A percentile compares a stretch with the other conserved stretches of the same genome.
These are phyloP conservation scores for Eucera pruinosa DNA, from an alignment of 2,888 invertebrate genomes.

Conservation along the genomic window DNA sequence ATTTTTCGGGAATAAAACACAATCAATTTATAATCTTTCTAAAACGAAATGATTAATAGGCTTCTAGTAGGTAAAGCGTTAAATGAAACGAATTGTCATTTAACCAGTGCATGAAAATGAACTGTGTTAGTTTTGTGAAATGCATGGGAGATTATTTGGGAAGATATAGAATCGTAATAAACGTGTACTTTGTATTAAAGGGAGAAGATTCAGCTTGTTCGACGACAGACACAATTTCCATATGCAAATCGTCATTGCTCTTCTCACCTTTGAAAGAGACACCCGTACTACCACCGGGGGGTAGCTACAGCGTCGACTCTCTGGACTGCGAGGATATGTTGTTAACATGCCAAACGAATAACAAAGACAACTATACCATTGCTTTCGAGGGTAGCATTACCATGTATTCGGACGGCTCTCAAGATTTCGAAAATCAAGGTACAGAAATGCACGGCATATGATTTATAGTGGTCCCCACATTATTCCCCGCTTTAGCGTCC, in stretches of 20 bases:
- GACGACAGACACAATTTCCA: conserved; percentile 91
- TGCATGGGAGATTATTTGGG: conserved; percentile 40
- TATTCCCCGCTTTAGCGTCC: no score
- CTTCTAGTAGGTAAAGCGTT: no score
- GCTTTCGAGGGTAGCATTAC: conserved; percentile 96
- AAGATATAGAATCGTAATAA: conserved; percentile 3
- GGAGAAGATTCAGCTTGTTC: conserved; percentile 91
- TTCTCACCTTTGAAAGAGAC: conserved; percentile 96
- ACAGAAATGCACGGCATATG: no score
- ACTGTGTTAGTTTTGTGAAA: conserved; percentile 21
- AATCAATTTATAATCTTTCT: no score
- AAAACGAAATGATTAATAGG: no score
- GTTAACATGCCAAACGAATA: conserved; percentile 94
- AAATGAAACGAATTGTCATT: conserved; percentile 21
- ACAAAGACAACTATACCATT: conserved; percentile 97
- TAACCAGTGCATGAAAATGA: conserved; percentile 52
- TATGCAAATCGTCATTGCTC: conserved; percentile 95
- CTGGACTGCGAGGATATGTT: conserved; percentile 96
- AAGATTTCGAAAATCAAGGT: conserved; percentile 83
- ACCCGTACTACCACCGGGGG: conserved; percentile 88
- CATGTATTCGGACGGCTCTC: conserved; percentile 91
- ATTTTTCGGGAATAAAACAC: no score
- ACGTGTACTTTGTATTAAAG: conserved; percentile 78
- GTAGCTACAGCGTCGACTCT: conserved; percentile 95
- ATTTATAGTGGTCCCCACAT: no score